Percentiles rank a stretch among this genome's conserved stretches.
phyloP scores from a whole-genome alignment of 2,888 invertebrate species.

The Leptarthrus brevirostris region DNA sequence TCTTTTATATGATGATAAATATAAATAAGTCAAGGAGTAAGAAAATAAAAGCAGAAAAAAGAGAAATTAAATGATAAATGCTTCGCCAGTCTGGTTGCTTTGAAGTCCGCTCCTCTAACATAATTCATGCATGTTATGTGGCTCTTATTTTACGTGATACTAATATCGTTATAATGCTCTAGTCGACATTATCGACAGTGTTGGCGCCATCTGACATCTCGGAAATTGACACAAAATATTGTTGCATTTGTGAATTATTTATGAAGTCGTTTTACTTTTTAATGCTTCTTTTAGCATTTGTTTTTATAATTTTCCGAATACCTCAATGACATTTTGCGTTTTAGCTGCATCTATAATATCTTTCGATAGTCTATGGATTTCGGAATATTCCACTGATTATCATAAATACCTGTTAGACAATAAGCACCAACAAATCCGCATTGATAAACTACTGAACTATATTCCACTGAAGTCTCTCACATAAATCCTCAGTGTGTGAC shows the following conservation, averaged over 20 bases:
- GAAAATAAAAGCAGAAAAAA: conserved; percentile 27
- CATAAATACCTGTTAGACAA: conserved; percentile 9
- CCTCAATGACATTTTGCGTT: conserved; percentile 10
- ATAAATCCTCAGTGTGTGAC: neutral
- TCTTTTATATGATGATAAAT: conserved; percentile 19
- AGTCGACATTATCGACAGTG: conserved; percentile 25
- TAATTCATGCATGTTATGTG: conserved; percentile 42
- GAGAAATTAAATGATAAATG: conserved; percentile 33
- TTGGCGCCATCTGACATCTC: conserved; percentile 38
- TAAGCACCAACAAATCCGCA: conserved; percentile 13
- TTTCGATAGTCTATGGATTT: conserved; percentile 8
- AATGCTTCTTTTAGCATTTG: neutral
- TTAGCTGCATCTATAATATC: neutral
- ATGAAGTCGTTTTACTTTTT: conserved; percentile 13
- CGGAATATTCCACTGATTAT: conserved; percentile 26
- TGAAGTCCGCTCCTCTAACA: conserved; percentile 38
- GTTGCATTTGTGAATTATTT: conserved; percentile 12
- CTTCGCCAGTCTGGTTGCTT: conserved; percentile 21
- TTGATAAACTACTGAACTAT: conserved; percentile 41
- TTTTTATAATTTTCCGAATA: conserved; percentile 10
- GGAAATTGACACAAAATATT: conserved; percentile 26
- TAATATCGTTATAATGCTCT: neutral
- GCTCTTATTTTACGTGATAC: conserved; percentile 31
- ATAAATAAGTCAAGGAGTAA: neutral
- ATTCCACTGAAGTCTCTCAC: conserved; percentile 8